These are phyloP conservation scores for Hoplias malabaricus DNA, from an alignment of 2,113 vertebrate species.

Conservation along the genomic window DNA sequence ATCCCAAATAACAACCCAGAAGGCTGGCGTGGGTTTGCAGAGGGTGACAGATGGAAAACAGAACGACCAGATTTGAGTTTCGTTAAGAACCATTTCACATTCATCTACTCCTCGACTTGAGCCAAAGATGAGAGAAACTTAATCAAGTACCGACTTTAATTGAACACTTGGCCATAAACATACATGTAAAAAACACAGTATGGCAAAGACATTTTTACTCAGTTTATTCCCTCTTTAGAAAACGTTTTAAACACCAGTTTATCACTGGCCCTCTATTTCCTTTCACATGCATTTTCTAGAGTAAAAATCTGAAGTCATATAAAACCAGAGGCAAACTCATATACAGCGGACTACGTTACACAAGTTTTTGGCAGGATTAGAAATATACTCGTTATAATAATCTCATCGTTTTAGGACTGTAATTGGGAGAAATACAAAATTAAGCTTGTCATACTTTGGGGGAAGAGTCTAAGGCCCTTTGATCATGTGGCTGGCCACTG, in stretches of 20 bases:
- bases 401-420: slow-evolving; percentile 9
- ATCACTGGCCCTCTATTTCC: slow-evolving; percentile 33
- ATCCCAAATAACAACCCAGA: no score
- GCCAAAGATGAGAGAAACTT: not conserved
- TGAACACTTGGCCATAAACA: slow-evolving; percentile 58
- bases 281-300: slow-evolving; percentile 17
- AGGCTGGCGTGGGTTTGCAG: no score
- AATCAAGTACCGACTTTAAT: slow-evolving; percentile 69
- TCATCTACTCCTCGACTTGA: not conserved
- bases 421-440: slow-evolving; percentile 11
- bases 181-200: slow-evolving; percentile 72
- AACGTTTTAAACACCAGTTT: slow-evolving; percentile 35
- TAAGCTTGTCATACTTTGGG: not conserved
- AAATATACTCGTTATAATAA: slow-evolving; percentile 1
- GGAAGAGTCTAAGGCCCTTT: slow-evolving; percentile 33
- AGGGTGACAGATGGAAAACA: no score
- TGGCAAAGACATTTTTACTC: slow-evolving; percentile 47
- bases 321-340: slow-evolving; percentile 12
- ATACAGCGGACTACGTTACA: slow-evolving; percentile 11
- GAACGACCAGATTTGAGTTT: no score
- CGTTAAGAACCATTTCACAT: no score
- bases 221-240: slow-evolving; percentile 39
- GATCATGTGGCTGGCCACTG: slow-evolving; percentile 8
- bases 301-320: slow-evolving; percentile 35
- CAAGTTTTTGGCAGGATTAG: slow-evolving; percentile 39